A percentile compares a stretch with the other conserved stretches of the same genome.
Conservation (phyloP, 2,797 vertebrate genomes). For the Falco rusticolus region DNA sequence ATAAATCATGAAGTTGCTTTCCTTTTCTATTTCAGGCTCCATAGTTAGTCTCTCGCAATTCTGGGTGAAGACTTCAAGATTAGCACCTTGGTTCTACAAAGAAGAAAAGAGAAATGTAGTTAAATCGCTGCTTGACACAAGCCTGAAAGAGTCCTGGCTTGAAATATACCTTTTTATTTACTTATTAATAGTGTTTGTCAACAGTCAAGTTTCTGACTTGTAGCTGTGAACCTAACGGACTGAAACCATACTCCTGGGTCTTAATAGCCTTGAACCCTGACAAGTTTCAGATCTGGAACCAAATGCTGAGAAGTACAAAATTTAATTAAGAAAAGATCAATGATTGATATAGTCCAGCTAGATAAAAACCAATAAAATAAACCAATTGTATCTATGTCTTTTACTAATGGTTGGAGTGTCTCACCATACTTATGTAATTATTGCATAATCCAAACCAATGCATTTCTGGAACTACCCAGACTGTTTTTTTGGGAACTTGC, state of each 20-base stretch:
- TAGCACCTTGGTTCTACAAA: constrained; percentile 30
- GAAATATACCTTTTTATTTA: background rate
- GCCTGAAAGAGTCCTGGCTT: background rate
- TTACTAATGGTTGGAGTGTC: background rate
- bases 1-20: background rate
- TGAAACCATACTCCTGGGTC: background rate
- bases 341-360: background rate
- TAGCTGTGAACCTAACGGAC: background rate
- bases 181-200: background rate
- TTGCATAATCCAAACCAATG: background rate
- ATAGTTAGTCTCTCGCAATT: background rate
- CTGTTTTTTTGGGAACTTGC: background rate
- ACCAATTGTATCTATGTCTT: background rate
- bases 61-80: background rate
- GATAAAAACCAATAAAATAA: background rate
- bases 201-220: background rate
- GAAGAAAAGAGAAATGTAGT: background rate
- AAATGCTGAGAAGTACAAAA: background rate
- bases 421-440: background rate
- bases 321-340: background rate
- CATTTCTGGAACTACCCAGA: background rate
- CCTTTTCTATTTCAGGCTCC: background rate
- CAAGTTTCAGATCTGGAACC: background rate
- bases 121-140: background rate
- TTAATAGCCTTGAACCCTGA: background rate